Percentiles rank a stretch among this genome's conserved stretches.
Conservation (phyloP, 2,888 invertebrate species). For the Entomobrya multifasciata region DNA sequence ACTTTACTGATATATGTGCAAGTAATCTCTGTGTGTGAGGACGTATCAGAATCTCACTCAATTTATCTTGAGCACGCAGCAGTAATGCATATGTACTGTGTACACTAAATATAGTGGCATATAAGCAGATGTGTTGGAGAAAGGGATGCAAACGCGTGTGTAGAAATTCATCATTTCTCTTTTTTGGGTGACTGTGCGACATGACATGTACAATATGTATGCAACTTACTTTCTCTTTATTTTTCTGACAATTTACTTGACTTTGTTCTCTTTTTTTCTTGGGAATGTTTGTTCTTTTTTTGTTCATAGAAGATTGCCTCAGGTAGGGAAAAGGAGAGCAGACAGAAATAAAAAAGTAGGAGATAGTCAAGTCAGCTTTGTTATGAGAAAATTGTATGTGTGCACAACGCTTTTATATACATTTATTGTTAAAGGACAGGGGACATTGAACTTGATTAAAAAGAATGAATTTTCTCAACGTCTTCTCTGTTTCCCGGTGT, state of each 20-base stretch:
- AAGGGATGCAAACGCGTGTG: constrained; percentile 14
- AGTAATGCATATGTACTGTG: too few relatives aligned
- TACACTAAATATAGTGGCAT: too few relatives aligned
- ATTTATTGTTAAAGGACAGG: constrained; percentile 43
- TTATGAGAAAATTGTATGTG: neutral
- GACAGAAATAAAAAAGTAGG: neutral
- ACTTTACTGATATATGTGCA: too few relatives aligned
- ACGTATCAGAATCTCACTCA: constrained; percentile 42
- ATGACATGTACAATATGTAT: neutral
- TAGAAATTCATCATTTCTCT: constrained; percentile 34
- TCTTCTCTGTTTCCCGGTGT: neutral
- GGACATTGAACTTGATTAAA: constrained; percentile 69
- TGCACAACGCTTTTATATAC: too few relatives aligned
- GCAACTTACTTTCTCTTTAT: constrained; percentile 2
- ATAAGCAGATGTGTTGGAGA: neutral
- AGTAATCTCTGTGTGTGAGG: neutral
- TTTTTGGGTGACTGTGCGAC: neutral
- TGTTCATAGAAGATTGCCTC: constrained; percentile 36
- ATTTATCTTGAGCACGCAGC: constrained; percentile 60
- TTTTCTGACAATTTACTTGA: neutral
- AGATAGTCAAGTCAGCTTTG: too few relatives aligned
- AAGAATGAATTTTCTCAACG: constrained; percentile 25
- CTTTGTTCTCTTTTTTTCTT: neutral
- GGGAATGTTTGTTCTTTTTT: constrained; percentile 31
- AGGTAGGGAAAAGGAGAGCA: constrained; percentile 47